phyloP scores from a whole-genome alignment of 2,113 vertebrate species.

The Baryphthengus martii region DNA sequence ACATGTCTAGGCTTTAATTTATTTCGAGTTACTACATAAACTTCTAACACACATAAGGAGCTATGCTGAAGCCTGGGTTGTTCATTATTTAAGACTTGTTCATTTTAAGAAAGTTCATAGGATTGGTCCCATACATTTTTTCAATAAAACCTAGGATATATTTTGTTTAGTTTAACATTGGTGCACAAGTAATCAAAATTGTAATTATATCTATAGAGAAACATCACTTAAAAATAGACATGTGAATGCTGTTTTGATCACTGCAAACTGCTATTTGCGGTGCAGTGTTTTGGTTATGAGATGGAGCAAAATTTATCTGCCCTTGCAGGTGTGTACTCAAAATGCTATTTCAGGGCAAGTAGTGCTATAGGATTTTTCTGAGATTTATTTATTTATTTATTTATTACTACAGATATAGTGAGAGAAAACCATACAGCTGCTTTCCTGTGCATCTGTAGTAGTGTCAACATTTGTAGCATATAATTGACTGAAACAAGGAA shows the following conservation, averaged over 20 bases:
- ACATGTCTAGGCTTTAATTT: neutral
- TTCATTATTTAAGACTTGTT: neutral
- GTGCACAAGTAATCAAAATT: conserved; percentile 19
- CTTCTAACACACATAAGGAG: neutral
- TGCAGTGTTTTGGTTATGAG: conserved; percentile 52
- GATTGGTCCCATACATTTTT: neutral
- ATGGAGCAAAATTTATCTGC: conserved; percentile 46
- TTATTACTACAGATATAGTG: conserved; percentile 47
- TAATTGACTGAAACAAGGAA: neutral
- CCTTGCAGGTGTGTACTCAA: conserved; percentile 41
- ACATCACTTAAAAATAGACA: conserved; percentile 35
- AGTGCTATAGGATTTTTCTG: conserved; percentile 36
- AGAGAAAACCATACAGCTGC: conserved; percentile 57
- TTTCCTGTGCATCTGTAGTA: conserved; percentile 50
- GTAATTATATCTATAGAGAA: conserved; percentile 31
- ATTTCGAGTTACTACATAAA: neutral
- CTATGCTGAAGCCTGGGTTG: neutral
- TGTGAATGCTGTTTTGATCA: conserved; percentile 29
- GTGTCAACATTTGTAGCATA: conserved; percentile 14
- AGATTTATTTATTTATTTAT: conserved; percentile 55
- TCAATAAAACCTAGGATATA: neutral
- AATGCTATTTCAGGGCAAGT: conserved; percentile 34
- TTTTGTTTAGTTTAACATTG: neutral
- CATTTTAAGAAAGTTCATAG: neutral
- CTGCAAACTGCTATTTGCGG: conserved; percentile 49